Evolutionary conservation across 2,113 vertebrate genomes (phyloP).

Genomic region (Hemibagrus wyckioides): DNA sequence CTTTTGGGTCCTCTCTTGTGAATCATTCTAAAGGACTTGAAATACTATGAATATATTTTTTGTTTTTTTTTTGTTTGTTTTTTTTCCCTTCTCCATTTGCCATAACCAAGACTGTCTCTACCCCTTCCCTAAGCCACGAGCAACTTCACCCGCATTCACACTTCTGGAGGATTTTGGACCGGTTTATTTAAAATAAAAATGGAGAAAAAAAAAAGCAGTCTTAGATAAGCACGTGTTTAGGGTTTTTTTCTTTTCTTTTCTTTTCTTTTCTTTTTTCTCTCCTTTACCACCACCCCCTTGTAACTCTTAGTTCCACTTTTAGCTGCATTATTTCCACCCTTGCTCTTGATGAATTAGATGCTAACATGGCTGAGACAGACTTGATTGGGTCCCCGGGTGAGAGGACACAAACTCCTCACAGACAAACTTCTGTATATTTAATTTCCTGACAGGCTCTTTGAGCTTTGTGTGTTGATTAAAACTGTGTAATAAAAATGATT

Average conservation of each 20-base stretch:
- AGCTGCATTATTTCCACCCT: slow-evolving; percentile 74
- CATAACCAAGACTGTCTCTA: slow-evolving; percentile 70
- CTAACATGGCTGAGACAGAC: slow-evolving; percentile 96
- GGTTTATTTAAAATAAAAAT: slow-evolving; percentile 66
- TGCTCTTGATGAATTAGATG: slow-evolving; percentile 94
- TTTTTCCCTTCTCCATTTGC: slow-evolving; percentile 56
- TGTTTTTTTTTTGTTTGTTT: slow-evolving; percentile 44
- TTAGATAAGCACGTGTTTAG: slow-evolving; percentile 82
- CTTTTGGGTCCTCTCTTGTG: slow-evolving; percentile 79
- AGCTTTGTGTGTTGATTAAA: slow-evolving; percentile 99
- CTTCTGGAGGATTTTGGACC: slow-evolving; percentile 70
- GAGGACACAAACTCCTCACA: slow-evolving; percentile 93
- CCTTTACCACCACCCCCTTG: slow-evolving; percentile 54
- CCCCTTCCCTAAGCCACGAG: slow-evolving; percentile 60
- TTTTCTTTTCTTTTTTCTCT: slow-evolving; percentile 34
- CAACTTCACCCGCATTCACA: slow-evolving; percentile 55
- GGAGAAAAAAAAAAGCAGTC: slow-evolving; percentile 71
- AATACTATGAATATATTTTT: slow-evolving; percentile 57
- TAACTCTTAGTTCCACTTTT: slow-evolving; percentile 73
- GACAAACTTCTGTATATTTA: slow-evolving; percentile 99
- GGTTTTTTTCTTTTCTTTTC: slow-evolving; percentile 39
- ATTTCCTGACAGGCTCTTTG: slow-evolving; percentile 98
- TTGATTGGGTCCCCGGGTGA: slow-evolving; percentile 95
- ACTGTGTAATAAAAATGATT: slow-evolving; percentile 99
- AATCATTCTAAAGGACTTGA: slow-evolving; percentile 85